phyloP scores from a whole-genome alignment of 2,888 invertebrate genomes.

The Acronicta aceris region DNA sequence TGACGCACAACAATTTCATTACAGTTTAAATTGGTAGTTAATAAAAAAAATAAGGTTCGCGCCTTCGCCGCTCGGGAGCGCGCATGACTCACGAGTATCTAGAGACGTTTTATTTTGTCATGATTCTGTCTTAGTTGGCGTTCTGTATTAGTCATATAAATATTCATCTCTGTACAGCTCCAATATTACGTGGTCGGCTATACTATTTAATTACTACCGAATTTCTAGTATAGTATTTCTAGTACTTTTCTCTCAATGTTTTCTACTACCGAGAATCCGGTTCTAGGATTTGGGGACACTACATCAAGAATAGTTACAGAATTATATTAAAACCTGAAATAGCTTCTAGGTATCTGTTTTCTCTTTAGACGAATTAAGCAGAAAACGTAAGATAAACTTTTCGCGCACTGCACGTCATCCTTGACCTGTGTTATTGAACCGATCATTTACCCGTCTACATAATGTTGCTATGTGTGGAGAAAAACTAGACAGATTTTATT shows the following conservation, averaged over 20 bases:
- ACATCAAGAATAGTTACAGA: not conserved
- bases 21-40: conserved; percentile 76
- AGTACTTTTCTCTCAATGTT: not conserved
- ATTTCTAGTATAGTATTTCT: not conserved
- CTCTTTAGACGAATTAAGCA: conserved; percentile 8
- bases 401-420: conserved; percentile 10
- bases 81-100: conserved; percentile 72
- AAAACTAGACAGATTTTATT: conserved; percentile 10
- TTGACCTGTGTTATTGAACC: conserved; percentile 30
- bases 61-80: conserved; percentile 54
- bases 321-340: not conserved
- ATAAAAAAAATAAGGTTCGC: conserved; percentile 74
- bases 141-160: conserved; percentile 65
- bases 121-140: conserved; percentile 59
- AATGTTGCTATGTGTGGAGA: conserved; percentile 10
- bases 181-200: conserved; percentile 25
- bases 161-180: conserved; percentile 51
- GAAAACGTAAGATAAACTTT: conserved; percentile 4
- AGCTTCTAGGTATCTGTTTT: conserved; percentile 8
- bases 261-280: conserved; percentile 11
- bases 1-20: conserved; percentile 70
- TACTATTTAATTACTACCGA: conserved; percentile 28
- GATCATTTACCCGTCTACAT: conserved; percentile 15
- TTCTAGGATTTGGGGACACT: not conserved
- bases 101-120: conserved; percentile 67